A percentile compares a stretch with the other conserved stretches of the same genome.
Conservation (phyloP, 2,113 vertebrate species). For the Dryoscopus gambensis region DNA sequence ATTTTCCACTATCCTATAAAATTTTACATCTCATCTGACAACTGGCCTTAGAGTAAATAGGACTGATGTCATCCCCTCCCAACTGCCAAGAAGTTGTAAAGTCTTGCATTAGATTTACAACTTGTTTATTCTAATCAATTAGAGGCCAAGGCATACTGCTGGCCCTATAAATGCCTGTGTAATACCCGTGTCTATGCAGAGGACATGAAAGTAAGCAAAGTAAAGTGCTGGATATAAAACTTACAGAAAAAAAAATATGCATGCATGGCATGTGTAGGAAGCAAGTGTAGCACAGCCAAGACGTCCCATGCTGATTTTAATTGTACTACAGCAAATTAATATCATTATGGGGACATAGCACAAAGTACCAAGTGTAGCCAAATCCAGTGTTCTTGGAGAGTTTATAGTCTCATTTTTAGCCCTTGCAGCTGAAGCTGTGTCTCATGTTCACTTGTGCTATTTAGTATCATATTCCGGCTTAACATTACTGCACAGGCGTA, state of each 20-base stretch:
- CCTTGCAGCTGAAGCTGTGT: background rate
- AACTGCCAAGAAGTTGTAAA: constrained; percentile 3
- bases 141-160: background rate
- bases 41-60: background rate
- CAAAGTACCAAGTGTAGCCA: background rate
- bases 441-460: background rate
- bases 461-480: background rate
- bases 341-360: background rate
- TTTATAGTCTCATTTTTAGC: background rate
- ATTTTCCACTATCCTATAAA: background rate
- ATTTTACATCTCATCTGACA: background rate
- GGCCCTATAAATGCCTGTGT: background rate
- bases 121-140: background rate
- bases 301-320: background rate
- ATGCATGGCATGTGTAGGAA: background rate
- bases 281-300: background rate
- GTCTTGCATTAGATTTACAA: background rate
- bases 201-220: background rate
- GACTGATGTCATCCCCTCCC: background rate
- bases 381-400: background rate
- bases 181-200: background rate
- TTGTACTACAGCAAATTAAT: background rate
- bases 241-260: background rate
- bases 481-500: background rate
- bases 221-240: background rate